These are phyloP conservation scores for Dolichoris vasculosae DNA, from an alignment of 1,140 invertebrate genomes.

Conservation along the genomic window DNA sequence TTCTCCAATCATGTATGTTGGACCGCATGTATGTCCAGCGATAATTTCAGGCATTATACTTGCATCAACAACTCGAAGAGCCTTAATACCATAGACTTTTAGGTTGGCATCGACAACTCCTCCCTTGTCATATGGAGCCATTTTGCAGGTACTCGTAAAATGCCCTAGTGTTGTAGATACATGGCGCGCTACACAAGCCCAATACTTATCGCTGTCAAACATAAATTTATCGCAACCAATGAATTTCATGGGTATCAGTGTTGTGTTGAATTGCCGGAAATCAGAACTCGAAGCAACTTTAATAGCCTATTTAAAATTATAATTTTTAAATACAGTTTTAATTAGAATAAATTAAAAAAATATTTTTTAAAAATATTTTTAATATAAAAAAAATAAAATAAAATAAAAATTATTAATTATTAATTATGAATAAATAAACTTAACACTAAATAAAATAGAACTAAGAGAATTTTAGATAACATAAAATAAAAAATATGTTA, in stretches of 20 bases:
- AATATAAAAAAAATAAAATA: too few species aligned
- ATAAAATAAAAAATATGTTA: too few species aligned
- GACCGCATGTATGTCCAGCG: slow-evolving; percentile 73
- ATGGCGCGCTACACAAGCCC: slow-evolving; percentile 82
- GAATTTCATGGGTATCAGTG: slow-evolving; percentile 78
- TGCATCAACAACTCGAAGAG: slow-evolving; percentile 73
- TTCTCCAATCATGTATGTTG: slow-evolving; percentile 74
- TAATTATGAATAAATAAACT: too few species aligned
- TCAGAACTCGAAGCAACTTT: slow-evolving; percentile 77
- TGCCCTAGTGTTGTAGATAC: slow-evolving; percentile 84
- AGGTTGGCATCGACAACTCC: slow-evolving; percentile 73
- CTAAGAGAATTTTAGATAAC: too few species aligned
- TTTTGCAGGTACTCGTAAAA: slow-evolving; percentile 81
- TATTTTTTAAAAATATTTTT: too few species aligned
- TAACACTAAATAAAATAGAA: too few species aligned
- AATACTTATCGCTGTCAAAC: slow-evolving; percentile 82
- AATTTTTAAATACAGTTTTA: too few species aligned
- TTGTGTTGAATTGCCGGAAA: slow-evolving; percentile 78
- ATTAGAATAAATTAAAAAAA: too few species aligned
- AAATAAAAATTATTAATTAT: too few species aligned
- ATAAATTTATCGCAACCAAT: slow-evolving; percentile 79
- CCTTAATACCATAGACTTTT: slow-evolving; percentile 69
- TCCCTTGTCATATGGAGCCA: slow-evolving; percentile 70
- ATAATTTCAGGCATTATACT: slow-evolving; percentile 74
- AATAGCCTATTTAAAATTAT: slow-evolving; percentile 78